Conservation (phyloP, 1,140 invertebrate species). For the Atopsyche davidsoni region DNA sequence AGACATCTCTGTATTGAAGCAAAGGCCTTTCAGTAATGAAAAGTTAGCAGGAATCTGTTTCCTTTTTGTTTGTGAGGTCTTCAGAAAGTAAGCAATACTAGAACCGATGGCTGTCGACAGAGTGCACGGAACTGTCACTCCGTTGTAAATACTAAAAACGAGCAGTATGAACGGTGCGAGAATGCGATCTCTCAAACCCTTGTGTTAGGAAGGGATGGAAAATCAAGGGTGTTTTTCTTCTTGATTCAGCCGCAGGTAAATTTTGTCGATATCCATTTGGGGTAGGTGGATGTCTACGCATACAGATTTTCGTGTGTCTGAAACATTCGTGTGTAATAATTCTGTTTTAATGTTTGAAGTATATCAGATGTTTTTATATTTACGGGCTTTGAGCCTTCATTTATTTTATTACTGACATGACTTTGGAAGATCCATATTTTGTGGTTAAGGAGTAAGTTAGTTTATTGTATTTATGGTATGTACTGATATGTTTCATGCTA, state of each 20-base stretch:
- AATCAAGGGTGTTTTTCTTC: conserved; percentile 21
- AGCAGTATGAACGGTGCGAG: too few relatives aligned
- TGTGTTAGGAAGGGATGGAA: conserved; percentile 23
- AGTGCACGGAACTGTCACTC: neutral
- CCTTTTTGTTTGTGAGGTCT: too few relatives aligned
- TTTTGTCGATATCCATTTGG: conserved; percentile 20
- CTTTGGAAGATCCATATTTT: conserved; percentile 92
- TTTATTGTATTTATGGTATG: too few relatives aligned
- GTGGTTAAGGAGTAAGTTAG: conserved; percentile 89
- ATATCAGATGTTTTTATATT: conserved; percentile 16
- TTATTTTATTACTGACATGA: conserved; percentile 59
- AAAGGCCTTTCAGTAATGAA: too few relatives aligned
- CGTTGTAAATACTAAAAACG: neutral
- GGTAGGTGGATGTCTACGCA: conserved; percentile 11
- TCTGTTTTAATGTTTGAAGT: conserved; percentile 15
- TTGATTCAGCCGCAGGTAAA: conserved; percentile 21
- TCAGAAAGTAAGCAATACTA: too few relatives aligned
- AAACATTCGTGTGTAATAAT: conserved; percentile 1
- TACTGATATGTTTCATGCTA: neutral
- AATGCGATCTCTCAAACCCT: conserved; percentile 17
- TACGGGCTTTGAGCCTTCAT: conserved; percentile 8
- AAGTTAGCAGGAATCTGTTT: too few relatives aligned
- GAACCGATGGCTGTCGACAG: too few relatives aligned
- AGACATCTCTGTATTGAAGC: too few relatives aligned
- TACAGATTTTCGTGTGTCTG: conserved; percentile 5